Evolutionary conservation across 2,888 invertebrate species (phyloP).

Genomic region (Lycocerus yunnanus): DNA sequence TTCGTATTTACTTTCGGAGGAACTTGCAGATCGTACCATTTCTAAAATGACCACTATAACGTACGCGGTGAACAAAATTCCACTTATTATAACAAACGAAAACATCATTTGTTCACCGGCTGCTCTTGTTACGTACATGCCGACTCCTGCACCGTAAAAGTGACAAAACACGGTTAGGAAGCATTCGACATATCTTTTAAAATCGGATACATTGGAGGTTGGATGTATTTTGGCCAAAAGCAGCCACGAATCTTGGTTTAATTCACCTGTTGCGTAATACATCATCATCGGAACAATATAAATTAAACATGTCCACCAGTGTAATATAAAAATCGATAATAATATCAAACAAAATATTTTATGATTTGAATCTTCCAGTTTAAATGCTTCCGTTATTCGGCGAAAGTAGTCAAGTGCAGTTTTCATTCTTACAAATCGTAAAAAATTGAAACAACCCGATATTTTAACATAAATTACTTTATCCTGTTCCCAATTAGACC

Average conservation of each 20-base stretch:
- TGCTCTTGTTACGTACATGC: slow-evolving; percentile 25
- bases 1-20: slow-evolving; percentile 52
- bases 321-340: slow-evolving; percentile 23
- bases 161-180: slow-evolving; percentile 39
- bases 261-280: not conserved
- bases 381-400: slow-evolving; percentile 7
- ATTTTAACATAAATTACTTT: not conserved
- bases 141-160: slow-evolving; percentile 42
- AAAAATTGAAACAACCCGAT: not conserved
- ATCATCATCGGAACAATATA: slow-evolving; percentile 28
- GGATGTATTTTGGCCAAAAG: slow-evolving; percentile 12
- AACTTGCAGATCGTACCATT: slow-evolving; percentile 40
- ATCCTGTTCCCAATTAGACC: not conserved
- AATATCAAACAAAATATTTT: slow-evolving; percentile 20
- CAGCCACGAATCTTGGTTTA: slow-evolving; percentile 27
- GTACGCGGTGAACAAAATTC: slow-evolving; percentile 40
- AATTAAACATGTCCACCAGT: slow-evolving; percentile 35
- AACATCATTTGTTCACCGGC: slow-evolving; percentile 36
- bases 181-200: slow-evolving; percentile 28
- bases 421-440: slow-evolving; percentile 16
- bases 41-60: slow-evolving; percentile 47
- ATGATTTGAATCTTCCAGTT: not conserved
- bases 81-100: slow-evolving; percentile 36
- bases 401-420: slow-evolving; percentile 15
- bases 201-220: slow-evolving; percentile 2